Conservation (phyloP, 2,888 invertebrate species). For the Meiosimyza decipiens region DNA sequence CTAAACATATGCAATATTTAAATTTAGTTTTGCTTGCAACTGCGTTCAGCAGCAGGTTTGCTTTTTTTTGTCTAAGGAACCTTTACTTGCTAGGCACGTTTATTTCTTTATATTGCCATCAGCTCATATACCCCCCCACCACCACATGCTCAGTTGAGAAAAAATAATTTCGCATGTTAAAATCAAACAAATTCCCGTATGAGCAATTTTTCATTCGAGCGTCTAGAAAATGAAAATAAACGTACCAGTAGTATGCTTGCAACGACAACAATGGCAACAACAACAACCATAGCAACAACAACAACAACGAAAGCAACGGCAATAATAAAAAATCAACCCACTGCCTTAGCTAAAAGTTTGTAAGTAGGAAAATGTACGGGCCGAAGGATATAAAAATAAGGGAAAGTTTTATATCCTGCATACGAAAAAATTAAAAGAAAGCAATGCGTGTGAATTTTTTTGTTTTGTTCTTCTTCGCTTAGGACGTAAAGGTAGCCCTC, state of each 20-base stretch:
- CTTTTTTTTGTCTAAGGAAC: too few species aligned
- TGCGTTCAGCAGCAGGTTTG: too few species aligned
- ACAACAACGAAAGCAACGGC: not conserved
- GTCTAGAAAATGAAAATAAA: slow-evolving; percentile 53
- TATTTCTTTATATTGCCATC: too few species aligned
- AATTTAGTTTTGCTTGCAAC: too few species aligned
- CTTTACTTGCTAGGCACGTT: too few species aligned
- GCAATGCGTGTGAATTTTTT: slow-evolving; percentile 25
- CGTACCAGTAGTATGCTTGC: slow-evolving; percentile 11
- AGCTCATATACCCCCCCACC: slow-evolving; percentile 34
- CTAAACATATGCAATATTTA: too few species aligned
- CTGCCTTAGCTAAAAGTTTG: too few species aligned
- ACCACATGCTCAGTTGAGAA: slow-evolving; percentile 23
- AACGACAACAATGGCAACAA: slow-evolving; percentile 2
- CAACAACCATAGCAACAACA: not conserved
- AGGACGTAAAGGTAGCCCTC: too few species aligned
- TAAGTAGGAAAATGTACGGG: too few species aligned
- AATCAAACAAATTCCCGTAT: slow-evolving; percentile 65
- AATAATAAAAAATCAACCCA: slow-evolving; percentile 4
- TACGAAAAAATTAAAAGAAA: slow-evolving; percentile 14
- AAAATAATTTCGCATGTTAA: slow-evolving; percentile 58
- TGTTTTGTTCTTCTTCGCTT: not conserved
- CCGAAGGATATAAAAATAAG: slow-evolving; percentile 24
- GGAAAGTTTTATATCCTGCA: slow-evolving; percentile 12
- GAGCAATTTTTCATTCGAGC: slow-evolving; percentile 62